Evolutionary conservation across 23 tunicate species (phyloP).

Genomic region (Styela clava): DNA sequence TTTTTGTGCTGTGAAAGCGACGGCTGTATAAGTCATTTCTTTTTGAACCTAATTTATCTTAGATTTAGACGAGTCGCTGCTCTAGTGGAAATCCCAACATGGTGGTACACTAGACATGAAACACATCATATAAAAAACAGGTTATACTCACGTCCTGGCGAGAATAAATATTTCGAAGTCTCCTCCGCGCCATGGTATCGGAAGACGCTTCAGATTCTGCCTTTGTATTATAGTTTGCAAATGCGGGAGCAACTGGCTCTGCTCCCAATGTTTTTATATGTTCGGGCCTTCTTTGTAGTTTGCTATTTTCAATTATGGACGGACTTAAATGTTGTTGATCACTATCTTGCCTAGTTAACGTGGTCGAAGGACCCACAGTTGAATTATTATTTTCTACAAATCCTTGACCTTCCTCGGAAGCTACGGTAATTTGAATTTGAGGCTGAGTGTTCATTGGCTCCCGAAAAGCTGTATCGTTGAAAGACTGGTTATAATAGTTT

Average conservation of each 20-base stretch:
- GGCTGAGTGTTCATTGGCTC: background rate
- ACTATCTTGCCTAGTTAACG: background rate
- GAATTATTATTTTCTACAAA: too few relatives aligned
- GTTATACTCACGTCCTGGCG: background rate
- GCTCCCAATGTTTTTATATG: background rate
- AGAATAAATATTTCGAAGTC: background rate
- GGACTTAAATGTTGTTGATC: background rate
- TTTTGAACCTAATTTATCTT: too few relatives aligned
- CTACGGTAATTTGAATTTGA: constrained; percentile 16
- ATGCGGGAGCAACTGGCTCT: constrained; percentile 18
- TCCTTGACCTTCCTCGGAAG: background rate
- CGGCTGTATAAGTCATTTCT: too few relatives aligned
- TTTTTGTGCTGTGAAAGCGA: too few relatives aligned
- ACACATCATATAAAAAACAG: too few relatives aligned
- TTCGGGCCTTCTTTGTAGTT: background rate
- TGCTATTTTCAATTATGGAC: background rate
- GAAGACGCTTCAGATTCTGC: constrained; percentile 16
- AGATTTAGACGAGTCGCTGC: too few relatives aligned
- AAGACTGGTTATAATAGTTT: background rate
- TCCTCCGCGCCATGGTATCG: background rate
- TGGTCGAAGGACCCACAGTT: too few relatives aligned
- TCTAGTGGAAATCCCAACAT: too few relatives aligned
- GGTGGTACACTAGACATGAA: too few relatives aligned
- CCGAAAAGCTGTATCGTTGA: background rate
- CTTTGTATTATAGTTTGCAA: constrained; percentile 18